Conservation (phyloP, 2,113 vertebrate species). For the Zapornia atra region DNA sequence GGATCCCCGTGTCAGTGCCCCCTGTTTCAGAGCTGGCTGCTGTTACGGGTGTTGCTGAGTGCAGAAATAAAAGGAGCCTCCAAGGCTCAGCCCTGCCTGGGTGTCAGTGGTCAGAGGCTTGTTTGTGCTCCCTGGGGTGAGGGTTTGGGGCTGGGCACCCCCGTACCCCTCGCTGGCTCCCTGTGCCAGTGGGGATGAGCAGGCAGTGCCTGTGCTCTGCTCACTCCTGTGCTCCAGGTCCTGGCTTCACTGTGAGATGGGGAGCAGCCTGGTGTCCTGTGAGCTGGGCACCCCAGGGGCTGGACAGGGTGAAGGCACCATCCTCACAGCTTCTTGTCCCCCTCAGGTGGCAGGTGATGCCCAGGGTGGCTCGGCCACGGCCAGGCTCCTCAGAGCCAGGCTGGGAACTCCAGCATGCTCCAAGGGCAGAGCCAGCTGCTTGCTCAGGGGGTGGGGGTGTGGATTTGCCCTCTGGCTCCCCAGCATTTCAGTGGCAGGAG, state of each 20-base stretch:
- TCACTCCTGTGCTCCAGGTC: background rate
- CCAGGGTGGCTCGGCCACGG: background rate
- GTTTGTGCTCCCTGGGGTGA: background rate
- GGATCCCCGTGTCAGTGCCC: background rate
- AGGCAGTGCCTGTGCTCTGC: background rate
- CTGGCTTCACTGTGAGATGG: background rate
- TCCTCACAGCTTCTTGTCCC: background rate
- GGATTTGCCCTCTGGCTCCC: background rate
- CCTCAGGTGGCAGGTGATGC: rapidly evolving
- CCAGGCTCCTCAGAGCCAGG: background rate
- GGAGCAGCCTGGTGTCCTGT: rapidly evolving
- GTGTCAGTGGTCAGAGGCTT: rapidly evolving
- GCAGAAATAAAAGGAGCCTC: constrained; percentile 34
- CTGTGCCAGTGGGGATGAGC: background rate
- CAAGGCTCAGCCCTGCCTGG: background rate
- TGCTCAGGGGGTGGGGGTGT: background rate
- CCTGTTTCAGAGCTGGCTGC: background rate
- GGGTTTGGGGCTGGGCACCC: background rate
- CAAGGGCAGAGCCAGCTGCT: background rate
- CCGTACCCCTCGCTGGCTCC: rapidly evolving
- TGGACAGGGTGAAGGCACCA: rapidly evolving
- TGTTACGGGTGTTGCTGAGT: background rate
- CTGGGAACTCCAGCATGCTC: background rate
- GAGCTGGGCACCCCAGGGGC: background rate
- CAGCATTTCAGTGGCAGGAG: background rate